phyloP scores from a whole-genome alignment of 2,113 vertebrate genomes.

The Melanocharis versteri region DNA sequence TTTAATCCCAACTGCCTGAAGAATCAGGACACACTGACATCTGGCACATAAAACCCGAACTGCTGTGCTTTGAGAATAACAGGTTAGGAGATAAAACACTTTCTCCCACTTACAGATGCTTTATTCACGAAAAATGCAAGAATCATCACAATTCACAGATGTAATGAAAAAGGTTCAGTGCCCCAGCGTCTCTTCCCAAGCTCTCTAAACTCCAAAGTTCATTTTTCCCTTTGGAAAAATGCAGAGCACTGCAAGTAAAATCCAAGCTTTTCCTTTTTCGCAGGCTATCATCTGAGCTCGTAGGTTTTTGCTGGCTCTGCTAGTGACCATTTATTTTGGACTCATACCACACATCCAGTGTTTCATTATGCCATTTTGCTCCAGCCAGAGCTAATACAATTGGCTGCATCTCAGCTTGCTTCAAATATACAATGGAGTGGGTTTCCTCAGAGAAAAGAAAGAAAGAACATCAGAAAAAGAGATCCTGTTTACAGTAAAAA shows the following conservation, averaged over 20 bases:
- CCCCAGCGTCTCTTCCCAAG: neutral
- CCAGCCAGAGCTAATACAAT: constrained; percentile 41
- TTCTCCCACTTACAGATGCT: constrained; percentile 6
- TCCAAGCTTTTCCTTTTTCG: neutral
- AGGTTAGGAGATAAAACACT: constrained; percentile 25
- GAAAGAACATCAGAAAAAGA: neutral
- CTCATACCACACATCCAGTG: neutral
- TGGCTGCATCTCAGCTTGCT: constrained; percentile 40
- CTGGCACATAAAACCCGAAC: constrained; percentile 10
- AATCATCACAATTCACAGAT: neutral
- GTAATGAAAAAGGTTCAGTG: neutral
- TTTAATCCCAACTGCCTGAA: constrained; percentile 20
- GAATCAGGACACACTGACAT: neutral
- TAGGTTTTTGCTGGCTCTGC: constrained; percentile 28
- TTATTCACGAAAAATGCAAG: neutral
- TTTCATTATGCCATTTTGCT: constrained; percentile 41
- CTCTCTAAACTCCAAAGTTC: neutral
- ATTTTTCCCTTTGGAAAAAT: neutral
- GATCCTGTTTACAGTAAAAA: neutral
- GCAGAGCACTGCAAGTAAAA: neutral
- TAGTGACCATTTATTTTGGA: constrained; percentile 55
- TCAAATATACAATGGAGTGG: neutral
- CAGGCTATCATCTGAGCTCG: neutral
- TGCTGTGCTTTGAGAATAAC: neutral
- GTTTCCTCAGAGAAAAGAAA: constrained; percentile 21